phyloP scores from a whole-genome alignment of 2,888 invertebrate genomes.

The Smittia sp. region DNA sequence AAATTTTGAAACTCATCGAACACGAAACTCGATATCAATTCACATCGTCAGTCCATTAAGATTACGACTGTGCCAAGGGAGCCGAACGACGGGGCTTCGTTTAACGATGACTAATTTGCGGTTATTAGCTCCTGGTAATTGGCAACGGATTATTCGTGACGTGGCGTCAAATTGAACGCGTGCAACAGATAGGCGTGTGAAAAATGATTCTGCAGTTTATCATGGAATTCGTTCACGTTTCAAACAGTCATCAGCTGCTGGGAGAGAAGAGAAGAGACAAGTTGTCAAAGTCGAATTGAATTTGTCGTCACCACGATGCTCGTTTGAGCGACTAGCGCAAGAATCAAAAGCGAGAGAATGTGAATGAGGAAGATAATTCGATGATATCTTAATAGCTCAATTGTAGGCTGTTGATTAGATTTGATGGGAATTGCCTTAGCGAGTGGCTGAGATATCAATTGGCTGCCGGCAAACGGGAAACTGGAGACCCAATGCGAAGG shows the following conservation, averaged over 20 bases:
- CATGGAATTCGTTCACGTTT: neutral
- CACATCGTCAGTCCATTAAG: constrained; percentile 10
- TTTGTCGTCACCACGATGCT: neutral
- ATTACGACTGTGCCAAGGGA: neutral
- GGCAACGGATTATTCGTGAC: neutral
- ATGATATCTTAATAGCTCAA: neutral
- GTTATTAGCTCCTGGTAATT: neutral
- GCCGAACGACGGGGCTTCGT: neutral
- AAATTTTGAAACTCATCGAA: neutral
- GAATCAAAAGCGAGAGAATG: too few relatives aligned
- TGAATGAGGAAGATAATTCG: neutral
- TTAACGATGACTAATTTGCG: neutral
- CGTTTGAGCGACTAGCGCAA: neutral
- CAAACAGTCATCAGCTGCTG: neutral
- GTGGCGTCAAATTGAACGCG: neutral
- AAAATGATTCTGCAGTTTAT: neutral
- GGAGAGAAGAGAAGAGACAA: neutral
- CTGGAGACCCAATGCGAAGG: too few relatives aligned
- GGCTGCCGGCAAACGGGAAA: too few relatives aligned
- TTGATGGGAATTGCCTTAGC: neutral
- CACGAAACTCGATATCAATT: neutral
- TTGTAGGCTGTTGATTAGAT: neutral
- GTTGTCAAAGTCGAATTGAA: neutral
- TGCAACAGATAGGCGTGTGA: constrained; percentile 8
- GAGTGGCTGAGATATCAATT: neutral